Evolutionary conservation across 2,888 invertebrate species (phyloP).

Genomic region (Andrena haemorrhoa): DNA sequence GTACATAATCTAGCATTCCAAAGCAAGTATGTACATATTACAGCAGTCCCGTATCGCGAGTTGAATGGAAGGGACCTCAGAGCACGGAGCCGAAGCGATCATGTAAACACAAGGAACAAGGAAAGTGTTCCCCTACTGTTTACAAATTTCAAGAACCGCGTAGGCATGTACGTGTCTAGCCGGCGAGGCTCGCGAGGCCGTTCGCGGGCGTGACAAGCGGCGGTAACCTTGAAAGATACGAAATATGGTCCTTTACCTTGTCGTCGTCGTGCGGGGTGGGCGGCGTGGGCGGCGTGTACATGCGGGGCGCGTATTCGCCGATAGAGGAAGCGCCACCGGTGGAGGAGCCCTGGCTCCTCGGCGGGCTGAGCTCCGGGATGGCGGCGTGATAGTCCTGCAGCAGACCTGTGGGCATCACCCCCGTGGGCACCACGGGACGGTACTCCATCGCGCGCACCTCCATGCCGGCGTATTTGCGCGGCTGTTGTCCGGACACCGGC

Average conservation of each 20-base stretch:
- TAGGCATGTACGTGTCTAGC: no score
- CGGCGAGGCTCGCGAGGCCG: not conserved
- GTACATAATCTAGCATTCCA: no score
- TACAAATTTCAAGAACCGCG: no score
- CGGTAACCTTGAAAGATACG: slow-evolving; percentile 33
- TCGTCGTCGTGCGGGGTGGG: slow-evolving; percentile 84
- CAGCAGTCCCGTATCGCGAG: no score
- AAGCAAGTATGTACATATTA: no score
- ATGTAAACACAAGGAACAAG: no score
- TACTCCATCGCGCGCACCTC: slow-evolving; percentile 87
- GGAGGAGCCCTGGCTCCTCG: slow-evolving; percentile 84
- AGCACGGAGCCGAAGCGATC: no score
- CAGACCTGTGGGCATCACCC: slow-evolving; percentile 80
- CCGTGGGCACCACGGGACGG: slow-evolving; percentile 85
- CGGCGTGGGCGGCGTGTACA: slow-evolving; percentile 84
- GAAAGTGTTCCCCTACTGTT: no score
- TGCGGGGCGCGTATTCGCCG: slow-evolving; percentile 84
- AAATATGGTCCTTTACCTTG: slow-evolving; percentile 77
- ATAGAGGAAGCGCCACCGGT: slow-evolving; percentile 84
- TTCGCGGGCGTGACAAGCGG: not conserved
- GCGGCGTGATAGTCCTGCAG: slow-evolving; percentile 84
- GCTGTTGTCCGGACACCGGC: slow-evolving; percentile 21
- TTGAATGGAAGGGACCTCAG: no score
- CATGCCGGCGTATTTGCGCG: slow-evolving; percentile 82
- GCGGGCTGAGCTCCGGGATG: slow-evolving; percentile 84